These are phyloP conservation scores for Drosophila histrio DNA, from an alignment of 2,888 invertebrate species.

Conservation along the genomic window DNA sequence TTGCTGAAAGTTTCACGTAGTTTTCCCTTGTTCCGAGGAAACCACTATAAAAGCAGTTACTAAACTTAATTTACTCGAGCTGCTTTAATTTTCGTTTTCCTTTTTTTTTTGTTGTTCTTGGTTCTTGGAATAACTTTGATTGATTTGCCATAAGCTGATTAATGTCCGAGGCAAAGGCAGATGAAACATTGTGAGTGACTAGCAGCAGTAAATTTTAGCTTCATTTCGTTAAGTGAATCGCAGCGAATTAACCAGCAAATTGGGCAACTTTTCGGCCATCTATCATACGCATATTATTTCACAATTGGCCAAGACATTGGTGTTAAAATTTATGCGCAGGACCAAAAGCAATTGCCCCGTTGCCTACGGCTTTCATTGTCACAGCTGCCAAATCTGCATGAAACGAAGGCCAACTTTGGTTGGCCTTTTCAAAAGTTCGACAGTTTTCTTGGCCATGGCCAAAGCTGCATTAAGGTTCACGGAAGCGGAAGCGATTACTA, in stretches of 20 bases:
- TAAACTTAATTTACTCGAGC: slow-evolving; percentile 12
- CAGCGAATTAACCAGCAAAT: slow-evolving; percentile 20
- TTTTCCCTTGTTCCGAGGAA: slow-evolving; percentile 5
- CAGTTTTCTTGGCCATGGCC: slow-evolving; percentile 11
- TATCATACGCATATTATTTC: slow-evolving; percentile 40
- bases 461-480: slow-evolving; percentile 39
- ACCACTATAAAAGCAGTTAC: neutral
- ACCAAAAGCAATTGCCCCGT: slow-evolving; percentile 13
- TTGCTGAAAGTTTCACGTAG: slow-evolving; percentile 22
- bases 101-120: neutral
- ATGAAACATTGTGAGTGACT: slow-evolving; percentile 39
- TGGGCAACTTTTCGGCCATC: slow-evolving; percentile 31
- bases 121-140: slow-evolving; percentile 40
- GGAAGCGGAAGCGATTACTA: slow-evolving; percentile 61
- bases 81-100: neutral
- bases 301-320: slow-evolving; percentile 41
- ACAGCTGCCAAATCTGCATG: slow-evolving; percentile 52
- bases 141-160: slow-evolving; percentile 63
- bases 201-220: slow-evolving; percentile 24
- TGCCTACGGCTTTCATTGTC: slow-evolving; percentile 30
- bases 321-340: slow-evolving; percentile 35
- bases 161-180: slow-evolving; percentile 26
- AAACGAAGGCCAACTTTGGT: slow-evolving; percentile 51
- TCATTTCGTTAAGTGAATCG: slow-evolving; percentile 17
- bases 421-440: slow-evolving; percentile 12